Evolutionary conservation across 2,888 invertebrate genomes (phyloP).

Genomic region (Dyspetes luteomarginatus): DNA sequence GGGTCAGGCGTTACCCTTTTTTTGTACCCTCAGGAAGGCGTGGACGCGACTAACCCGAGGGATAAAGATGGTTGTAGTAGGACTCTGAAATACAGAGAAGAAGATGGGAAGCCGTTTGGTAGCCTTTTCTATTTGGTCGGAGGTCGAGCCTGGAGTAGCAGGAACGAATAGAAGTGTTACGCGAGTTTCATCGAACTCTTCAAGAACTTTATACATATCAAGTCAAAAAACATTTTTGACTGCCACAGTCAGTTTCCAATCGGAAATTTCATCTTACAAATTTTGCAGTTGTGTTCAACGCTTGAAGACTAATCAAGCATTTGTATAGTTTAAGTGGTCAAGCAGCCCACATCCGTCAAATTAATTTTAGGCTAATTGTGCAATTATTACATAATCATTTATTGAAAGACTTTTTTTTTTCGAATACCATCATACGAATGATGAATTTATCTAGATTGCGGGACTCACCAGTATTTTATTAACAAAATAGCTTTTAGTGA

Average conservation of each 20-base stretch:
- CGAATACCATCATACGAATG: too few relatives aligned
- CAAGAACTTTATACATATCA: too few relatives aligned
- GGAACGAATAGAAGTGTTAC: constrained; percentile 18
- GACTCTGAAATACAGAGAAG: neutral
- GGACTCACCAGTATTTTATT: too few relatives aligned
- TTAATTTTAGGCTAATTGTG: neutral
- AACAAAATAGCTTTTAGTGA: too few relatives aligned
- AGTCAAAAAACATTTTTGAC: too few relatives aligned
- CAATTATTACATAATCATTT: neutral
- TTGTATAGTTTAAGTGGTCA: too few relatives aligned
- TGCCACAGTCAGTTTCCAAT: too few relatives aligned
- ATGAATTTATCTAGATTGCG: too few relatives aligned
- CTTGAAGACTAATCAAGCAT: too few relatives aligned
- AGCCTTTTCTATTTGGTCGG: constrained; percentile 12
- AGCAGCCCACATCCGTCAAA: neutral
- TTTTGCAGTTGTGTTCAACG: too few relatives aligned
- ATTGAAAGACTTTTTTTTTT: neutral
- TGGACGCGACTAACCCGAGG: constrained; percentile 13
- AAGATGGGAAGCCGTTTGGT: neutral
- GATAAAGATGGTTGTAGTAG: neutral
- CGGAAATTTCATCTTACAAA: too few relatives aligned
- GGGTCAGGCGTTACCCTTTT: constrained; percentile 82
- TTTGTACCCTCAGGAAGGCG: constrained; percentile 71
- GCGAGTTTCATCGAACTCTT: neutral
- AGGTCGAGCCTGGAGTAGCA: constrained; percentile 33